Base-by-base conservation (phyloP, 2,888 invertebrate genomes). In the Cyclophora albipunctata region DNA sequence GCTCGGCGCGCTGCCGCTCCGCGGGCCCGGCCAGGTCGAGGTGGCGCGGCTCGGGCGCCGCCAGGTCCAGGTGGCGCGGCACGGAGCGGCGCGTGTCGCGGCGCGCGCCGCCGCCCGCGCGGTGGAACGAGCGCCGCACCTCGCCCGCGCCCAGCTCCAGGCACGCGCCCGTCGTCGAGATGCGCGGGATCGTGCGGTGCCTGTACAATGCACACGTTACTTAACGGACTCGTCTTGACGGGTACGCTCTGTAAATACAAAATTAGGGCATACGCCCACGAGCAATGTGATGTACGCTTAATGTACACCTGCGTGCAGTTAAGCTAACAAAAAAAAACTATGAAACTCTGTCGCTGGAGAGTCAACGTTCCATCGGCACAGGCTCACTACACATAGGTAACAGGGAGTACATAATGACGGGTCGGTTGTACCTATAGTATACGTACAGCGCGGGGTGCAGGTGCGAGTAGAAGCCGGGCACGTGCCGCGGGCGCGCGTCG, bases 31-130 rank as follows among this genome's bases (percentile, higher is more conserved):
- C 88, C 89, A 85, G 81, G 51, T 88, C 87, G 0, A 85, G 79
- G 3, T 86, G 85, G 50, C 85, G 81, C 7, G 87, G 64, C 2
- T 81, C 80, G 41, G 68, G 57, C 40, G 73, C 66, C 7, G 83
- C 80, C 42, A 81, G 71, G 68, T 91, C 87, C 20, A 91, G 89
- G 63, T 91, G 91, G 35, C 91, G 83, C 42, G 91, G 90, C 80
- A 85, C 79, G 64, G 76, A 79, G 81, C 91, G 65, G 63, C 76
- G 69, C 62, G 84, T 66, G 79, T 75, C 60, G 70, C 62, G 85
- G 59, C 64, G 52, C 68, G 46, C 78, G 44, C 82, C 71, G 75
- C 58, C 78, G 53, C 60, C 81, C 70, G 84, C 52, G 40, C 59
- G 83, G 84, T 78, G 90, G 85, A 75, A 90, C 55, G 77, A 89